Percentiles rank a stretch among this genome's conserved stretches.
These are phyloP conservation scores for Mnemiopsis leidyi DNA, from an alignment of 37 sponge, comb jelly and placozoan species.

Conservation along the genomic window DNA sequence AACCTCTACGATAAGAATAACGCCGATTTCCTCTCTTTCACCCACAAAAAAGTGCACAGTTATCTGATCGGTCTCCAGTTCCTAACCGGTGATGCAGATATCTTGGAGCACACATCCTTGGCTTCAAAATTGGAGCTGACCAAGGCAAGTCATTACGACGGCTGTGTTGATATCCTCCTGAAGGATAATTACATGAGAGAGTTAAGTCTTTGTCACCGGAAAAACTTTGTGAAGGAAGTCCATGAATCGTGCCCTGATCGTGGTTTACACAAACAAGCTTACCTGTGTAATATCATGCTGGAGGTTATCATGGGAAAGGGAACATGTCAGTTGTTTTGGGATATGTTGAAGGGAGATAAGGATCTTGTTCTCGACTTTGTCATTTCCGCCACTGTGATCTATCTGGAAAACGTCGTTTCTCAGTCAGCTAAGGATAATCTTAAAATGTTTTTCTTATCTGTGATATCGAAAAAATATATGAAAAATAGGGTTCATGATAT, in stretches of 20 bases:
- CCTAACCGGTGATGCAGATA: conserved; percentile 20
- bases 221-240: neutral
- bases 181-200: conserved; percentile 1
- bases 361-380: conserved; percentile 50
- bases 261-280: conserved; percentile 34
- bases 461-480: conserved; percentile 1
- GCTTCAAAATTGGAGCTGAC: conserved; percentile 3
- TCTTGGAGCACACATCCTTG: neutral
- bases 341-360: conserved; percentile 48
- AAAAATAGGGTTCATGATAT: conserved; percentile 11
- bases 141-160: conserved; percentile 8
- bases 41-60: neutral
- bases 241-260: conserved; percentile 18
- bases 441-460: conserved; percentile 18
- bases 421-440: neutral
- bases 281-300: conserved; percentile 31
- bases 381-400: conserved; percentile 10
- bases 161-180: conserved; percentile 38
- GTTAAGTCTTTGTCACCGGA: conserved; percentile 1
- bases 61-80: conserved; percentile 13
- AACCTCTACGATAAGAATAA: neutral
- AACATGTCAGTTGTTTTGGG: conserved; percentile 20
- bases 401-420: neutral
- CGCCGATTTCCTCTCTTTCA: neutral
- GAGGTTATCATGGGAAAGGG: conserved; percentile 47